Percentiles rank a stretch among this genome's conserved stretches.
Evolutionary conservation across 2,888 invertebrate genomes (phyloP).

Genomic region (Tetanocera ferruginea): DNA sequence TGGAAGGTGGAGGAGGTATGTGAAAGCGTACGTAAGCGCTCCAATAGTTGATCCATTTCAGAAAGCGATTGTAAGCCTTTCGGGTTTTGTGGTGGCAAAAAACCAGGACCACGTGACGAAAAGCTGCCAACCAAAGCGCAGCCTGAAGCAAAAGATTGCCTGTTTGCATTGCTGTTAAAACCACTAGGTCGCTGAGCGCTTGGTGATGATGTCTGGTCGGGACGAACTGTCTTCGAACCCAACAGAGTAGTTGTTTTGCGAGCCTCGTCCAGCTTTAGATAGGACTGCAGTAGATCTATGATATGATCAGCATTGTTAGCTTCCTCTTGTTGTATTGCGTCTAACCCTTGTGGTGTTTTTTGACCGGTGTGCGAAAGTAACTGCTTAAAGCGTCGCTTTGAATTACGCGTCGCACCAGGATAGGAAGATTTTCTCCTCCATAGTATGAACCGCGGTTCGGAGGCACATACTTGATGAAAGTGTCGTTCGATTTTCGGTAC

Average conservation of each 20-base stretch:
- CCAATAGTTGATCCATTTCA: constrained; percentile 55
- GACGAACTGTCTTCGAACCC: constrained; percentile 61
- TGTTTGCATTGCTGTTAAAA: constrained; percentile 20
- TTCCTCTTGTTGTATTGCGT: constrained; percentile 47
- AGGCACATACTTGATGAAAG: constrained; percentile 85
- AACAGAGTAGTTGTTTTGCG: constrained; percentile 61
- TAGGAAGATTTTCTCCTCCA: constrained; percentile 86
- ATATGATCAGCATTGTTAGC: constrained; percentile 56
- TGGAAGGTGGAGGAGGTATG: constrained; percentile 47
- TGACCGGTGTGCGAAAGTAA: constrained; percentile 52
- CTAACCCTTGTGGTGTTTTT: constrained; percentile 31
- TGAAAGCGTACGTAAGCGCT: constrained; percentile 54
- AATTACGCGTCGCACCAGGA: constrained; percentile 69
- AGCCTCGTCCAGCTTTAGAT: constrained; percentile 58
- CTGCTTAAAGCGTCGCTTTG: constrained; percentile 55
- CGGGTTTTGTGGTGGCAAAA: constrained; percentile 44
- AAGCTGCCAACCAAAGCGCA: constrained; percentile 14
- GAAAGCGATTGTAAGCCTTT: constrained; percentile 47
- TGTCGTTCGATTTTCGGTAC: constrained; percentile 85
- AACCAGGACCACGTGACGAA: constrained; percentile 49
- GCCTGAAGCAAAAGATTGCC: not conserved
- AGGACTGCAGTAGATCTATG: constrained; percentile 60
- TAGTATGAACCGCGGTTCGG: constrained; percentile 82
- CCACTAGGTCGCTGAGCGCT: constrained; percentile 59
- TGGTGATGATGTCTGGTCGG: constrained; percentile 64